These are phyloP conservation scores for Eudemis profundana DNA, from an alignment of 2,888 invertebrate genomes.

Conservation along the genomic window DNA sequence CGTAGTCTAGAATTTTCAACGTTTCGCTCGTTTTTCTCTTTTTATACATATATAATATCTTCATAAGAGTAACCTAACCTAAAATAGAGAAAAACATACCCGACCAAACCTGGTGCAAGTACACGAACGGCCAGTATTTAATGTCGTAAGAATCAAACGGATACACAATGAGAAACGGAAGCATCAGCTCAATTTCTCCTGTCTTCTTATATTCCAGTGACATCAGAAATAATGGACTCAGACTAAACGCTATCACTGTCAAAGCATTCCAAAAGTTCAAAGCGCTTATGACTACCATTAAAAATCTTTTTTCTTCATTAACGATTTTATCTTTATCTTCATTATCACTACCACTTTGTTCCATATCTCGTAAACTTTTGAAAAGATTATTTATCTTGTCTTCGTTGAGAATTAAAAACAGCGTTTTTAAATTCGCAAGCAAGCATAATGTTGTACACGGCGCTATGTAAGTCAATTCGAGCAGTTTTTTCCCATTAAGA, in stretches of 20 bases:
- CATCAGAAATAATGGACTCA: slow-evolving; percentile 58
- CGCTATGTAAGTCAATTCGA: slow-evolving; percentile 43
- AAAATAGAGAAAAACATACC: slow-evolving; percentile 54
- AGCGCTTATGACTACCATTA: slow-evolving; percentile 57
- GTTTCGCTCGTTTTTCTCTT: too few species aligned
- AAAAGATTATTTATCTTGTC: slow-evolving; percentile 14
- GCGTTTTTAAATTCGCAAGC: slow-evolving; percentile 36
- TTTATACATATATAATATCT: too few species aligned
- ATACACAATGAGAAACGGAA: slow-evolving; percentile 66
- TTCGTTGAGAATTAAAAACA: slow-evolving; percentile 30
- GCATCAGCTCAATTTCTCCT: slow-evolving; percentile 54
- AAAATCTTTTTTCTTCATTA: slow-evolving; percentile 53
- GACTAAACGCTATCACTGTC: slow-evolving; percentile 54
- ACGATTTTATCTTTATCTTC: slow-evolving; percentile 53
- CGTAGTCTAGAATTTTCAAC: too few species aligned
- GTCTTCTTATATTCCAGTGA: slow-evolving; percentile 57
- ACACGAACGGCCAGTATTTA: slow-evolving; percentile 64
- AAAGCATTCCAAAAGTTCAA: slow-evolving; percentile 55
- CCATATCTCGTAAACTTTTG: slow-evolving; percentile 23
- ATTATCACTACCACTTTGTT: slow-evolving; percentile 8
- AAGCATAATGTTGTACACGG: slow-evolving; percentile 40
- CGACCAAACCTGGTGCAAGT: slow-evolving; percentile 65
- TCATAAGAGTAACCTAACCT: too few species aligned
- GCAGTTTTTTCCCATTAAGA: slow-evolving; percentile 54
- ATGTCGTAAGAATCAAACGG: slow-evolving; percentile 65